A percentile compares a stretch with the other conserved stretches of the same genome.
phyloP scores from a whole-genome alignment of 2,797 vertebrate species.

The Allobates femoralis region DNA sequence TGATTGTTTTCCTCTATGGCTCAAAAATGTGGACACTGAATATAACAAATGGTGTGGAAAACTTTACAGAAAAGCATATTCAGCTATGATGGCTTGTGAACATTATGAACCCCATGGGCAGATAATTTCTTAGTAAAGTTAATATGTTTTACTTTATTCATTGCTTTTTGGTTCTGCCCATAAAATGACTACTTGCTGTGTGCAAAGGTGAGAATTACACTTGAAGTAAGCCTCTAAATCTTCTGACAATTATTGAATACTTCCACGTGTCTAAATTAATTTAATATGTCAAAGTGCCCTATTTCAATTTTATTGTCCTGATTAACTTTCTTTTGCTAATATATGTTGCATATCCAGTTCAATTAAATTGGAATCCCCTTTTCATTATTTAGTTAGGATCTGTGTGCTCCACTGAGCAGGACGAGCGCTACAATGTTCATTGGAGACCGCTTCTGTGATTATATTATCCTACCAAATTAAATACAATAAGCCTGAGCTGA shows the following conservation, averaged over 20 bases:
- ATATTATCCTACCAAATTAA: conserved; percentile 70
- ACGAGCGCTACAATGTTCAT: conserved; percentile 69
- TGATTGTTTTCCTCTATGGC: not conserved
- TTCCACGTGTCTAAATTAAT: conserved; percentile 76
- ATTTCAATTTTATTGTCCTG: conserved; percentile 79
- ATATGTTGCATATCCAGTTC: conserved; percentile 79
- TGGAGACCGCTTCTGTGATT: conserved; percentile 73
- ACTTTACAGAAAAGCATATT: not conserved
- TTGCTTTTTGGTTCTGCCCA: conserved; percentile 2
- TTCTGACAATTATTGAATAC: conserved; percentile 73
- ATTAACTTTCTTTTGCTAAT: conserved; percentile 82
- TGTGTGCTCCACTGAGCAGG: conserved; percentile 71
- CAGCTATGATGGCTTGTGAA: not conserved
- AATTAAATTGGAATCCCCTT: conserved; percentile 79
- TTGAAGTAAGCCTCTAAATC: conserved; percentile 56
- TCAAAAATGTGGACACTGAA: not conserved
- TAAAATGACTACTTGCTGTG: not conserved
- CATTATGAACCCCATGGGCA: not conserved
- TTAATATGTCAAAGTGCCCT: conserved; percentile 73
- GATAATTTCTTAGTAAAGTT: not conserved
- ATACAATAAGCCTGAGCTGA: conserved; percentile 72
- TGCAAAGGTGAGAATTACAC: not conserved
- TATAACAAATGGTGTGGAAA: not conserved
- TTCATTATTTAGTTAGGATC: conserved; percentile 74
- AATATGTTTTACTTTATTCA: not conserved